phyloP scores from a whole-genome alignment of 2,113 vertebrate genomes.

The Phainopepla nitens region DNA sequence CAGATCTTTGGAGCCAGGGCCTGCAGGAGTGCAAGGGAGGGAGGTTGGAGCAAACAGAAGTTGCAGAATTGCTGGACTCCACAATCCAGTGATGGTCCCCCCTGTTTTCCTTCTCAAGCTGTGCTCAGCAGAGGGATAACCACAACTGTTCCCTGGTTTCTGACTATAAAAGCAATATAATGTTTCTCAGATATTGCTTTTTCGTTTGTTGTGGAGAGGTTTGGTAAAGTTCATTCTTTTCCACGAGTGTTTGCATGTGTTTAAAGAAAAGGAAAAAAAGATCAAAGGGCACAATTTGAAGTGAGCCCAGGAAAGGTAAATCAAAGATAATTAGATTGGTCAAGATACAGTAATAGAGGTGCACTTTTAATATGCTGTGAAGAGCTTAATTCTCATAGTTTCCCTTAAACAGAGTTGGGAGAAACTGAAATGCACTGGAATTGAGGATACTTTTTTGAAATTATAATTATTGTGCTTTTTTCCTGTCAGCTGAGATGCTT shows the following conservation, averaged over 20 bases:
- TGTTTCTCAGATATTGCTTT: background rate
- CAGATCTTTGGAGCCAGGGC: background rate
- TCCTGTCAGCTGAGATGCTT: background rate
- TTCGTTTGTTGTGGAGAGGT: background rate
- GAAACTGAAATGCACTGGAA: background rate
- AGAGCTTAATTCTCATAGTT: background rate
- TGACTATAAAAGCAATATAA: background rate
- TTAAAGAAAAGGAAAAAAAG: background rate
- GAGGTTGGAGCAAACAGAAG: background rate
- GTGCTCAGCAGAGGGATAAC: background rate
- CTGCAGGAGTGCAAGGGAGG: background rate
- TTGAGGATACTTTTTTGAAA: background rate
- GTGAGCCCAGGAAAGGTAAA: background rate
- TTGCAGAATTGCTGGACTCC: background rate
- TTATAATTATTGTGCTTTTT: background rate
- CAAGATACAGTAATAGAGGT: background rate
- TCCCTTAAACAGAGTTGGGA: background rate
- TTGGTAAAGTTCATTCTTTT: background rate
- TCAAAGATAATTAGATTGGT: background rate
- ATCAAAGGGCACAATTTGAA: background rate
- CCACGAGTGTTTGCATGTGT: background rate
- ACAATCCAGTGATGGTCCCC: background rate
- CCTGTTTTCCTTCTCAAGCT: background rate
- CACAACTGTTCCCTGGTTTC: accelerated
- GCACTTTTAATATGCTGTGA: background rate